Conservation (phyloP, 2,888 invertebrate species). For the Halictus ligatus region DNA sequence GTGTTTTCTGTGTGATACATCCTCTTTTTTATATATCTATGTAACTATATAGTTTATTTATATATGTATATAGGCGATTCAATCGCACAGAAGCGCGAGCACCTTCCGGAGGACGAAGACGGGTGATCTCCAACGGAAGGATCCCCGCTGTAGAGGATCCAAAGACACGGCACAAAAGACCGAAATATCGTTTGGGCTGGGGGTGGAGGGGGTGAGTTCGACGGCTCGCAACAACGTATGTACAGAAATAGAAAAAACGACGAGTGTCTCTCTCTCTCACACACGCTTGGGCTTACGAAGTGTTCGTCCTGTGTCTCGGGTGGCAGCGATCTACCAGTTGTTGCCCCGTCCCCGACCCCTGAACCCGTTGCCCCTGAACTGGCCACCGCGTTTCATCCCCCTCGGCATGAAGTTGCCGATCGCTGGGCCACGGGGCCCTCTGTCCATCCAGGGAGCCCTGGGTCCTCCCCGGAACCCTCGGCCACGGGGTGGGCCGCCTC, state of each 20-base stretch:
- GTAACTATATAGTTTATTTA: conserved; percentile 68
- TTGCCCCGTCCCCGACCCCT: conserved; percentile 79
- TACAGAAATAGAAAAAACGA: conserved; percentile 68
- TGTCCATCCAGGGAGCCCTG: conserved; percentile 84
- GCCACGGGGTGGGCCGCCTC: conserved; percentile 83
- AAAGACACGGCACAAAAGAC: conserved; percentile 23
- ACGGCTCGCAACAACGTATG: conserved; percentile 54
- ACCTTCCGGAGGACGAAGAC: conserved; percentile 24
- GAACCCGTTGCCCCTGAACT: conserved; percentile 80
- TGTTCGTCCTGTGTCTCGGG: neutral
- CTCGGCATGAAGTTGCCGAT: conserved; percentile 76
- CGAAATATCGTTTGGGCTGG: neutral
- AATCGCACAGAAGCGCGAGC: conserved; percentile 57
- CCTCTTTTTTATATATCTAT: conserved; percentile 54
- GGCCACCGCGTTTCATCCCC: conserved; percentile 80
- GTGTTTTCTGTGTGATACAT: conserved; percentile 32
- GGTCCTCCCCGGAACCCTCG: conserved; percentile 82
- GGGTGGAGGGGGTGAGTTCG: conserved; percentile 3
- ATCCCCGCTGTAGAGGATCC: neutral
- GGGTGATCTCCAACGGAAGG: conserved; percentile 11
- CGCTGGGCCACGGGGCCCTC: conserved; percentile 76
- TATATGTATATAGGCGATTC: conserved; percentile 70
- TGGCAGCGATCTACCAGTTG: conserved; percentile 78
- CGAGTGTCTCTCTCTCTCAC: conserved; percentile 78
- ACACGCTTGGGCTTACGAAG: conserved; percentile 65